These are phyloP conservation scores for Ceyx melanurus DNA, from an alignment of 2,113 vertebrate species.

Conservation along the genomic window DNA sequence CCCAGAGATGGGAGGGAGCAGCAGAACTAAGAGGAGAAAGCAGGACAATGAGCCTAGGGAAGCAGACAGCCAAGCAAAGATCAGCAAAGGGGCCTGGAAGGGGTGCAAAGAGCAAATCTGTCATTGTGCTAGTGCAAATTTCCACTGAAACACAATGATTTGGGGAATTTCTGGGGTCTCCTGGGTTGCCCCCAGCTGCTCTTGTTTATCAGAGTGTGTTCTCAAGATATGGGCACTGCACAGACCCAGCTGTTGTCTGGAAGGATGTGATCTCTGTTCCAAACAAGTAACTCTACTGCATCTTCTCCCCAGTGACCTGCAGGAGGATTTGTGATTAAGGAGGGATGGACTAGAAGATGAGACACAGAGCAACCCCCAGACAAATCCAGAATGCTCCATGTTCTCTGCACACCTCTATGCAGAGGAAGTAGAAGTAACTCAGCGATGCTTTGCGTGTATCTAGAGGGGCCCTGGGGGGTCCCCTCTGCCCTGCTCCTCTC, in stretches of 20 bases:
- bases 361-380: not conserved
- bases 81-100: not conserved
- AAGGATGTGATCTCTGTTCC: not conserved
- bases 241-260: not conserved
- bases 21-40: not conserved
- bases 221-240: not conserved
- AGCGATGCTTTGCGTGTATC: constrained; percentile 29
- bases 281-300: not conserved
- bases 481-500: constrained; percentile 13
- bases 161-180: not conserved
- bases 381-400: not conserved
- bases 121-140: not conserved
- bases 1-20: not conserved
- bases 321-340: constrained; percentile 64
- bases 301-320: constrained; percentile 51
- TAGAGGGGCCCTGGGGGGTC: not conserved
- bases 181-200: not conserved
- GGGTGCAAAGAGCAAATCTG: not conserved
- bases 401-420: not conserved
- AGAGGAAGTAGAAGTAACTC: constrained; percentile 42
- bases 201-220: not conserved
- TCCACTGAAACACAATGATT: not conserved
- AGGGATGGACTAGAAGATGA: not conserved
- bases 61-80: not conserved
- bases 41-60: not conserved